Conservation (phyloP, 2,888 invertebrate genomes). For the Agrochola litura region DNA sequence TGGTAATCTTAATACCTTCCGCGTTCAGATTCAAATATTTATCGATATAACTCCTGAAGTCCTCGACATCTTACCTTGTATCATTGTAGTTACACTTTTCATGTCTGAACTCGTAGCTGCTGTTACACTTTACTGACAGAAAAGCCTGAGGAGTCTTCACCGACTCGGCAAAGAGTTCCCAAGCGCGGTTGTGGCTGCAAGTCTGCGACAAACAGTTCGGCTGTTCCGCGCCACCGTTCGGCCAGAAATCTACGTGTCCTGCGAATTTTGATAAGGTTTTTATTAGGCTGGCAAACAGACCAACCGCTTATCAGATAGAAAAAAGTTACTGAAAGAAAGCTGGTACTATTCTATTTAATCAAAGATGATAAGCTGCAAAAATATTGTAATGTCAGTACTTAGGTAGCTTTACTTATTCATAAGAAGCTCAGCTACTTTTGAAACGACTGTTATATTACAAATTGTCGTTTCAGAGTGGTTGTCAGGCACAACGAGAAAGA, state of each 20-base stretch:
- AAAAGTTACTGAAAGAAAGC: background rate
- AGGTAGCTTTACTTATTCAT: background rate
- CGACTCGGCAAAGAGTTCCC: slow-evolving; percentile 78
- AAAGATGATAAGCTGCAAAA: background rate
- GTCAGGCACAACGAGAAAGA: background rate
- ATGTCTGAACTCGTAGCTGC: slow-evolving; percentile 75
- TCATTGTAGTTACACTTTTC: slow-evolving; percentile 68
- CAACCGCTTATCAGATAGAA: background rate
- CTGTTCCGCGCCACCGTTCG: slow-evolving; percentile 83
- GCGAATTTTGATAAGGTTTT: slow-evolving; percentile 24
- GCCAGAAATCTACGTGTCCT: slow-evolving; percentile 86
- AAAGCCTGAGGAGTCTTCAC: slow-evolving; percentile 71
- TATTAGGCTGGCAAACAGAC: slow-evolving; percentile 22
- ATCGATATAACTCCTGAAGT: background rate
- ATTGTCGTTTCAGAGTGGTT: background rate
- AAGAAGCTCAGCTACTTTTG: too few relatives aligned
- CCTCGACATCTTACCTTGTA: slow-evolving; percentile 68
- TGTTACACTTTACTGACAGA: slow-evolving; percentile 73
- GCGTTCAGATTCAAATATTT: background rate
- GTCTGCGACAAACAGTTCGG: slow-evolving; percentile 82
- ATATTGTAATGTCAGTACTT: background rate
- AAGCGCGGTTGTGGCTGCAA: slow-evolving; percentile 84
- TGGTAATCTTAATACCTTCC: too few relatives aligned
- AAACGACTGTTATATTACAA: background rate
- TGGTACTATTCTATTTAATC: background rate